Evolutionary conservation across 2,113 vertebrate genomes (phyloP), one percentile per base, ranked within the genome.

Genomic region (Urocolius indicus): DNA sequence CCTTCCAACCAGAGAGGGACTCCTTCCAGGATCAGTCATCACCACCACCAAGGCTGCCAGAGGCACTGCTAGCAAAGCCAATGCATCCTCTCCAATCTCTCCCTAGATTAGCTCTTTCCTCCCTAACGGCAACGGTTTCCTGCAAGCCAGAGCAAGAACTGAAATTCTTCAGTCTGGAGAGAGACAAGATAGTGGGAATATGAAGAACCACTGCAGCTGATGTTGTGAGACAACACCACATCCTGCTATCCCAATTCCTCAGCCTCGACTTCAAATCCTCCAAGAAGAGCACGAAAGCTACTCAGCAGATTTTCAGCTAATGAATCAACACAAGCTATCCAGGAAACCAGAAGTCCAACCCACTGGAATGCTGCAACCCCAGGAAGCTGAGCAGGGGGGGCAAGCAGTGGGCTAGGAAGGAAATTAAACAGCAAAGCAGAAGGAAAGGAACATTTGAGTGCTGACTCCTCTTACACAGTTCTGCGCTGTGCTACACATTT

Each of bases 311-410:
- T 92, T 96, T 87, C 94, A 96, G 94, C 93, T 92, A 97, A 97
- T 54, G 48, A 87, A 93, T 92, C 91, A 94, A 96, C 77, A 96
- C 81, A 93, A 96, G 91, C 21, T 82, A 89, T 93, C 95, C 95
- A 90, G 95, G 95, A 93, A 96, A 94, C 95, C 66, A 87, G 94
- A 96, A 97, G 95, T 94, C 69, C 80, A 96, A 89, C 94, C 92
- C 65, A 24, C 51, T 95, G 93, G 94, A 96, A 96, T 82, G 91
- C 75, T 94, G 91, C 71, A 90, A 76, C 55, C 77, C 91, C 38
- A 11, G 73, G 69, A 72, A 69, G 20, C 38, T 10, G 38, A 41
- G 38, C 38, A 41, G 27, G 54, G 46, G 43, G 54, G 61, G 88
- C 86, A 89, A 62, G 89, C 91, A 95, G 80, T 54, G 59, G 0